A percentile compares a stretch with the other conserved stretches of the same genome.
Evolutionary conservation across 1,140 invertebrate species (phyloP).

Genomic region (Lepidurus arcticus): DNA sequence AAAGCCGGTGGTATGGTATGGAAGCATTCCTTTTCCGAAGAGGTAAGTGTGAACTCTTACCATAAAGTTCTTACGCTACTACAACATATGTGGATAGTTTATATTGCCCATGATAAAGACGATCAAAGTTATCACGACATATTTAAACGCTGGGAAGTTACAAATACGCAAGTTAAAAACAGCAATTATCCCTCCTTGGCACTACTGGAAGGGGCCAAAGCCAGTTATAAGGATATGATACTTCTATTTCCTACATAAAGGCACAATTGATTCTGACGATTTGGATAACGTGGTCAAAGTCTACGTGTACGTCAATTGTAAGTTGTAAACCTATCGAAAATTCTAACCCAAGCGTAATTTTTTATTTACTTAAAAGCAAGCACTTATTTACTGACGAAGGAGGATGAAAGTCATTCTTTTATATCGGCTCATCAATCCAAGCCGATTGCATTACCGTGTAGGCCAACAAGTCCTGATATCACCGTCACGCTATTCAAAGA

Average conservation of each 20-base stretch:
- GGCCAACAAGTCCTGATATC: slow-evolving; percentile 25
- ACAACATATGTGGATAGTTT: no score
- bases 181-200: background rate
- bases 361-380: background rate
- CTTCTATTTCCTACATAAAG: background rate
- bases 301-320: background rate
- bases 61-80: no score
- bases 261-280: background rate
- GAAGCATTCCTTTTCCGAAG: no score
- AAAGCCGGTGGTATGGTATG: no score
- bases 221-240: background rate
- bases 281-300: background rate
- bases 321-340: no score
- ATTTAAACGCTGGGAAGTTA: no score
- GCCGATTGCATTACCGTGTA: slow-evolving; percentile 8
- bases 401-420: background rate
- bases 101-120: no score
- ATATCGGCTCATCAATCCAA: slow-evolving; percentile 2
- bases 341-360: no score
- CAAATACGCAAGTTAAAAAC: no score
- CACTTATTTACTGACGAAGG: background rate
- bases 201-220: background rate
- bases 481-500: background rate
- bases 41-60: no score
- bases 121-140: no score